Evolutionary conservation across 2,113 vertebrate species (phyloP).

Genomic region (Notarius quadriscutis): DNA sequence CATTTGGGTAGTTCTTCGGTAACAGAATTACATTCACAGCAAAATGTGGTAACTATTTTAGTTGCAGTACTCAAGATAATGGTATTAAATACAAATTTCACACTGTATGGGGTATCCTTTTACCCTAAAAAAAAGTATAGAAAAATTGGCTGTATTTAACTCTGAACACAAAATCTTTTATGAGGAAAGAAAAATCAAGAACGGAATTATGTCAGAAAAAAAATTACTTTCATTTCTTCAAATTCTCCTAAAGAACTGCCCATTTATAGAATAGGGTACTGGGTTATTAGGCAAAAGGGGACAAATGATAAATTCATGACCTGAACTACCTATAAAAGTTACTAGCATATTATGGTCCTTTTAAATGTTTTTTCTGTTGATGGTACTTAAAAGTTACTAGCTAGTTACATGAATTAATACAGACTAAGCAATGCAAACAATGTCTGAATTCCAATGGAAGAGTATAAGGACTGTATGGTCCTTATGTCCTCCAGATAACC

Average conservation of each 20-base stretch:
- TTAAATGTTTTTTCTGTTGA: not conserved
- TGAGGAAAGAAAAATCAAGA: too few relatives aligned
- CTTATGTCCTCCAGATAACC: not conserved
- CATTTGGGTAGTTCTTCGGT: not conserved
- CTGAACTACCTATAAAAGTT: not conserved
- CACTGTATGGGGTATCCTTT: too few relatives aligned
- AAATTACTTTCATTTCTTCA: too few relatives aligned
- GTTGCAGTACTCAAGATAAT: too few relatives aligned
- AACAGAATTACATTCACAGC: too few relatives aligned
- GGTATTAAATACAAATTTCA: too few relatives aligned
- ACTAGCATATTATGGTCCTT: not conserved
- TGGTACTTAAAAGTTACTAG: not conserved
- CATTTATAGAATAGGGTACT: not conserved
- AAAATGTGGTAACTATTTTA: too few relatives aligned
- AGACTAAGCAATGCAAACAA: not conserved
- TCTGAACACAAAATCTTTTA: too few relatives aligned
- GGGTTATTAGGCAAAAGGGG: not conserved
- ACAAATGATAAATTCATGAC: not conserved
- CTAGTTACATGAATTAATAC: not conserved
- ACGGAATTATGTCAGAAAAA: too few relatives aligned
- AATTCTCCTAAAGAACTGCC: not conserved
- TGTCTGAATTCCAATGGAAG: not conserved
- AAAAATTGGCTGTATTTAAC: too few relatives aligned
- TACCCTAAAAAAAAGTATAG: too few relatives aligned
- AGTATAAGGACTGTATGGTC: not conserved